Base-by-base conservation (phyloP, 2,888 invertebrate species). In the Latheticus oryzae region DNA sequence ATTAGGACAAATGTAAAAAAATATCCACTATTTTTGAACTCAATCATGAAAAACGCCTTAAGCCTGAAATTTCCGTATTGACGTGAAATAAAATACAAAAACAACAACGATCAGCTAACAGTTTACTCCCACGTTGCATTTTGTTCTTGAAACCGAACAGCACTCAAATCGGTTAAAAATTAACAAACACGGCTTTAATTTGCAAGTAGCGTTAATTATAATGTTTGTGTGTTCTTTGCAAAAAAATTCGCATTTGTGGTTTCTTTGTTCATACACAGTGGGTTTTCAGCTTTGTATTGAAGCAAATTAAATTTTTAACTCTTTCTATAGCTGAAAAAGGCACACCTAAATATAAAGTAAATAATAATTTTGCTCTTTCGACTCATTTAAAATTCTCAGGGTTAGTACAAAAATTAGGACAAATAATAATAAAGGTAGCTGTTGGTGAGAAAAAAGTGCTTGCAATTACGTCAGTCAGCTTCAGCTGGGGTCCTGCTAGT, bases 351-450 rank as follows among this genome's bases (percentile, higher is more conserved):
- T 38, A 38, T 38, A 38, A 38, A 38, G 42, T 50, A 58, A 50
- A 59, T 38, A 50, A 43, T 59, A 45, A 45, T 32, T 45, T 17
- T n/a, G n/a, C n/a, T n/a, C n/a, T n/a, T n/a, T n/a, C n/a, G 28
- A 23, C 40, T 56, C 56, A 48, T 53, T 52, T 57, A 61, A 57
- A 64, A 60, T 61, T 61, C 61, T 51, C 21, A 16, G 19, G 24
- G 35, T 30, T 16, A 48, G 12, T 33, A 15, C 33, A 12, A 32
- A 42, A 42, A n/a, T 12, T 42, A 24, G 26, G 13, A 17, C 15
- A 23, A 28, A 42, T 17, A 23, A 8, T 13, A 47, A 50, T 26
- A 48, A 37, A 52, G 33, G 52, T 52, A 24, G 40, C 21, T 13
- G 16, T 11, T 5, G 38, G 5, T 19, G n/a, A n/a, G 23, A 33